Evolutionary conservation across 2,113 vertebrate species (phyloP).

Genomic region (Oenanthe oenanthe): DNA sequence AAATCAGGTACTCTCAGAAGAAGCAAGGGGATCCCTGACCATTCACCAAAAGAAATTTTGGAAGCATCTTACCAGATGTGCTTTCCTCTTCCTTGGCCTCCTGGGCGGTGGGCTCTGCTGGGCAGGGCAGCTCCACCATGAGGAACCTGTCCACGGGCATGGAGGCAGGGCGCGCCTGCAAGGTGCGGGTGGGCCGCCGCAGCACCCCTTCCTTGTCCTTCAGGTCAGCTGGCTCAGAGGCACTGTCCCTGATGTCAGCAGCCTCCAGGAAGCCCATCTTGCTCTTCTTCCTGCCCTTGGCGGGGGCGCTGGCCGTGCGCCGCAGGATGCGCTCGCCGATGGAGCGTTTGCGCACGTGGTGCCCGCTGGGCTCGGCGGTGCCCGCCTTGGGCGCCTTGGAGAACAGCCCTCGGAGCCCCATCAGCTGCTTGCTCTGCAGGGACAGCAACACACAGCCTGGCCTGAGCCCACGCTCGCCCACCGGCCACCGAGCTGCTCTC

Average conservation of each 20-base stretch:
- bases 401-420: slow-evolving; percentile 93
- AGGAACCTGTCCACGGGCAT: slow-evolving; percentile 91
- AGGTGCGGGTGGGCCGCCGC: slow-evolving; percentile 63
- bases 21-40: neutral
- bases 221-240: slow-evolving; percentile 53
- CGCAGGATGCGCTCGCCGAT: slow-evolving; percentile 90
- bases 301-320: slow-evolving; percentile 93
- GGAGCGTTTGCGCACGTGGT: slow-evolving; percentile 84
- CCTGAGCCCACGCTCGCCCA: neutral
- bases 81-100: slow-evolving; percentile 57
- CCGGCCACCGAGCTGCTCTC: neutral
- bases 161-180: slow-evolving; percentile 86
- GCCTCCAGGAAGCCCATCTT: slow-evolving; percentile 88
- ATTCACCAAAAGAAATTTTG: neutral
- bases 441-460: neutral
- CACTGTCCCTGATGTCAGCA: slow-evolving; percentile 79
- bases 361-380: slow-evolving; percentile 77
- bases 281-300: slow-evolving; percentile 94
- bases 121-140: slow-evolving; percentile 70
- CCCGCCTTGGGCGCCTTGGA: slow-evolving; percentile 83
- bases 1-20: neutral
- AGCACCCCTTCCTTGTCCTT: slow-evolving; percentile 68
- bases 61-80: slow-evolving; percentile 78
- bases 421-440: slow-evolving; percentile 87
- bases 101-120: slow-evolving; percentile 60